Evolutionary conservation across 2,888 invertebrate genomes (phyloP), one percentile per base, ranked within the genome.

Genomic region (Torymus auratus): DNA sequence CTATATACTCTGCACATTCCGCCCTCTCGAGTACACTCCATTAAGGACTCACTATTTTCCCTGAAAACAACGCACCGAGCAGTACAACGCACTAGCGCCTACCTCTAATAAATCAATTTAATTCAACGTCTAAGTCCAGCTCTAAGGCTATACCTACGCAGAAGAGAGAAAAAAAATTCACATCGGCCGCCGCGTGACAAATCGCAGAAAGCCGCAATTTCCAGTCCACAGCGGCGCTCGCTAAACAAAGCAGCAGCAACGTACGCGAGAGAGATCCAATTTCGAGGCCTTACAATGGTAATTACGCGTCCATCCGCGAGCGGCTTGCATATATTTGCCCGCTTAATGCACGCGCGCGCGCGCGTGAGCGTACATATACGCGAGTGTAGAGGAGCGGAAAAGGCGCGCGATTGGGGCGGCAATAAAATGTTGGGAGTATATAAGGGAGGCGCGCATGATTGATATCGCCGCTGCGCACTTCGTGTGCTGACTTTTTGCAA

Each of bases 371-470:
- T 20, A 20, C 20, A 20, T 20, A 20, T 20, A 20, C n/a, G 56
- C 17, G n/a, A 50, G 41, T 60, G 28, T 5, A 17, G 60, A 15
- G 60, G 61, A 62, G 53, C 68, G 79, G 74, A 69, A 69, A 69
- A 64, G 78, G 65, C 53, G 67, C 14, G 41, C 67, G 65, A 78
- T 70, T 77, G 82, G 81, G 82, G 81, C 80, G 82, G 83, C 81
- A 81, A 71, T 81, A 81, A 67, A 79, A 68, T 71, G 62, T 41
- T 74, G 28, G 60, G 72, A 61, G 71, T 58, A 58, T 28, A 28
- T 58, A 70, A 60, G 73, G 50, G 82, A 80, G 85, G 82, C 84
- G 85, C 85, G 84, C 85, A 87, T 90, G 90, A 90, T 90, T 90
- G 89, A 90, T 90, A 89, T 86, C 86, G 84, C n/a, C 23, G 65